Base-by-base conservation (phyloP, 2,113 vertebrate genomes). In the Poeciliopsis occidentalis region DNA sequence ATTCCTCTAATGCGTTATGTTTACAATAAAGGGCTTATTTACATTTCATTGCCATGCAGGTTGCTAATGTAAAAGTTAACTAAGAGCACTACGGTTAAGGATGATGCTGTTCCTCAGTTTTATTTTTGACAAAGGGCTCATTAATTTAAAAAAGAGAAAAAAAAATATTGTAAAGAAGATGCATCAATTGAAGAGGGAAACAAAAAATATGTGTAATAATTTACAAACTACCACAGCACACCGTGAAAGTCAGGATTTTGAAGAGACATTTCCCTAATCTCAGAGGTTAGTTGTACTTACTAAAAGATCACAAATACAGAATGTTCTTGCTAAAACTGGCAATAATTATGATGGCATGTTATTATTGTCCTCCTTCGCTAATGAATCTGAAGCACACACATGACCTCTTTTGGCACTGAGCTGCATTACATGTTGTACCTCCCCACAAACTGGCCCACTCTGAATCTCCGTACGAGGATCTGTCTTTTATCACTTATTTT, bases 321-420 rank as follows among this genome's bases (percentile, higher is more conserved):
- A 60, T 78, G 75, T 83, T 84, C 78, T 85, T 79, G 67, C 80
- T 72, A 34, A 69, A 70, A 71, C 70, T 86, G 78, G 73, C 79
- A 80, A 87, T 89, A 80, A 90, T 89, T 77, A 85, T 1, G 39
- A 15, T 78, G 80, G 80, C 76, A 91, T 86, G 84, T 31, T 31
- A 31, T 90, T 83, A 88, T 86, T 85, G 82, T 76, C 79, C 79
- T 78, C 65, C 70, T 76, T 79, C 86, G 79, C 67, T 91, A 91
- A 90, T 89, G 79, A 90, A 89, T 91, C 87, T 81, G 83, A 78
- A 90, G 91, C 88, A 90, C 89, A 91, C 91, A 91, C 74, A 91
- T 90, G 89, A 93, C 92, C 88, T 89, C 91, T 93, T 88, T 91
- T 91, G 88, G 89, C 87, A 87, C 87, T 26, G 51, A 81, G 85